A percentile compares a stretch with the other conserved stretches of the same genome.
These are phyloP conservation scores for Fukomys damarensis DNA, from an alignment of 2,113 vertebrate genomes.

Conservation along the genomic window DNA sequence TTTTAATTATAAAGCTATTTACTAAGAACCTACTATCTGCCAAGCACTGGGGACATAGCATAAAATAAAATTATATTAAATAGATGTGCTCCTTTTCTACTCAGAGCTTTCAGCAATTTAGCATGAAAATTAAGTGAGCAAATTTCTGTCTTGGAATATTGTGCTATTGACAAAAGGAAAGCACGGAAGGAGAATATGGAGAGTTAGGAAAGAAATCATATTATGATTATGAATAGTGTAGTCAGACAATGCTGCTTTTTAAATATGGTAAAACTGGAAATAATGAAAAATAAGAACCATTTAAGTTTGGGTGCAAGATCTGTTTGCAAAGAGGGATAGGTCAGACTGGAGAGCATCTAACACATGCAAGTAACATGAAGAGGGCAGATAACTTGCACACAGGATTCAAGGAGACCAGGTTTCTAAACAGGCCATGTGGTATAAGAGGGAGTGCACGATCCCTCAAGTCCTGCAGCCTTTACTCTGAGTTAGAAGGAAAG, in stretches of 20 bases:
- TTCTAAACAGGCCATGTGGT: background rate
- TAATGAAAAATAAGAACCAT: background rate
- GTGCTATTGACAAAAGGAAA: background rate
- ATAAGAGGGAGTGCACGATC: accelerated
- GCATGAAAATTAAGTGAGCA: background rate
- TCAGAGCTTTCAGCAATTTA: background rate
- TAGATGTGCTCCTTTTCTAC: background rate
- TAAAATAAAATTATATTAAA: background rate
- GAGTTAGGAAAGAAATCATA: background rate
- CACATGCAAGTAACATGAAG: background rate
- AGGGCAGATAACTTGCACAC: background rate
- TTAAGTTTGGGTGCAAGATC: background rate
- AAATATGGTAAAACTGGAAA: background rate
- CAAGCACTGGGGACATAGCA: background rate
- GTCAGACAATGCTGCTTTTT: background rate
- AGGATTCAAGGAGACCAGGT: background rate
- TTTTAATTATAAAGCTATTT: conserved; percentile 4
- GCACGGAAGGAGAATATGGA: background rate
- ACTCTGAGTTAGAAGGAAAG: background rate
- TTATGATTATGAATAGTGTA: background rate
- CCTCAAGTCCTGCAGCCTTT: background rate
- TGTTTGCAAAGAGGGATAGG: background rate
- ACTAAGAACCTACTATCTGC: background rate
- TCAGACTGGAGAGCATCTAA: background rate
- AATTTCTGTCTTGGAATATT: background rate